Evolutionary conservation across 2,113 vertebrate species (phyloP), one percentile per base, ranked within the genome.

Genomic region (Silurus glanis): DNA sequence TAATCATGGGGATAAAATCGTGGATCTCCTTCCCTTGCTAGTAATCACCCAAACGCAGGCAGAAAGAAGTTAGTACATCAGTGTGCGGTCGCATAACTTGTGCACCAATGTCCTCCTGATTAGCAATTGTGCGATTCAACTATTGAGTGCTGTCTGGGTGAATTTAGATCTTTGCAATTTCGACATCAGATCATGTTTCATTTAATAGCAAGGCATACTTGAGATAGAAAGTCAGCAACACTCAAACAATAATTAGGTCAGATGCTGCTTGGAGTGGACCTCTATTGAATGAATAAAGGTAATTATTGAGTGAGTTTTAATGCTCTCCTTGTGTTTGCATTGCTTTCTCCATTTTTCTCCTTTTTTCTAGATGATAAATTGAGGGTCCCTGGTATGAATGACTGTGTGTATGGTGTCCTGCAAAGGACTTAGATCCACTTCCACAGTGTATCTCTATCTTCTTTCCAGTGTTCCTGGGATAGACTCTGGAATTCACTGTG

Each of bases 121-220:
- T 79, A 79, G 25, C 25, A 28, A 58, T 17, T n/a, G 47, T 49
- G 25, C 17, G 0, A 17, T 25, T 56, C 12, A 25, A 58, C n/a
- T 19, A 58, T 58, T 21, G n/a, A 37, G 47, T 28, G 17, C 19
- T 28, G 49, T 19, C 9, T 37, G 83, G 59, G 14, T 28, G 3
- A 79, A 28, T 62, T 76, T 6, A 66, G 37, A 12, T 21, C 55
- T 83, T 86, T 10, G 56, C 51, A 13, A 86, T 62, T 74, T 19
- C 9, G 19, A 51, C 53, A 37, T 84, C 66, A 80, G 25, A 55
- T 37, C 45, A 58, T 9, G 81, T 80, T 56, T 80, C 28, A 21
- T 53, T 47, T 64, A 74, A 66, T 80, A 53, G 45, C 47, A 56
- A 76, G 62, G 58, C 81, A 49, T 74, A 21, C 45, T 28, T 78